These are phyloP conservation scores for Macquaria ambigua DNA, from an alignment of 2,113 vertebrate species.

Conservation along the genomic window DNA sequence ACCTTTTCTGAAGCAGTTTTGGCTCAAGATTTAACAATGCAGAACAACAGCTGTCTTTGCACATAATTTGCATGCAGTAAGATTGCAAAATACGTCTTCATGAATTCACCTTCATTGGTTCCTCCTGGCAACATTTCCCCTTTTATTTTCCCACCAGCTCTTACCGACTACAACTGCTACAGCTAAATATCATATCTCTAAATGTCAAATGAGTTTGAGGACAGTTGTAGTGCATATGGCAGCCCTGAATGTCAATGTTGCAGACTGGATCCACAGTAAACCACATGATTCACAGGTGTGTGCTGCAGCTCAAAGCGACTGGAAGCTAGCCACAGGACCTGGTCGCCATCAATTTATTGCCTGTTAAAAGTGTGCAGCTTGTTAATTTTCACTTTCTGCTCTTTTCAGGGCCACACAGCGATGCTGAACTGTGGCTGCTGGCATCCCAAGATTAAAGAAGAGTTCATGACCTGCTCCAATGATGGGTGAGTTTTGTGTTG, in stretches of 20 bases:
- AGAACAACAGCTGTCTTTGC: conserved; percentile 37
- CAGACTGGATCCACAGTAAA: conserved; percentile 1
- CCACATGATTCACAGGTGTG: background rate
- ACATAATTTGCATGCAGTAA: conserved; percentile 2
- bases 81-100: background rate
- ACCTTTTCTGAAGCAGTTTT: conserved; percentile 11
- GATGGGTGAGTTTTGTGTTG: conserved; percentile 90
- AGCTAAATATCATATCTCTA: background rate
- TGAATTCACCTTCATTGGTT: conserved; percentile 1
- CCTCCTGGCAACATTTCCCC: conserved; percentile 12
- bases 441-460: conserved; percentile 98
- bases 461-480: conserved; percentile 98
- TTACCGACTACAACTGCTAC: background rate
- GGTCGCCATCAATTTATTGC: background rate
- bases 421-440: conserved; percentile 98
- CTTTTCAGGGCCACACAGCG: conserved; percentile 94
- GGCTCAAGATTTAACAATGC: conserved; percentile 6
- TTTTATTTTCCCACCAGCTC: conserved; percentile 16
- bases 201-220: conserved; percentile 32
- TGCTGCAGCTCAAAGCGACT: background rate
- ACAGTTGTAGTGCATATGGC: conserved; percentile 9
- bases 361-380: conserved; percentile 9
- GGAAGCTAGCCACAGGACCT: background rate
- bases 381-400: conserved; percentile 31
- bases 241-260: background rate